phyloP scores from a whole-genome alignment of 2,888 invertebrate species.

The Callyntrura sp. region DNA sequence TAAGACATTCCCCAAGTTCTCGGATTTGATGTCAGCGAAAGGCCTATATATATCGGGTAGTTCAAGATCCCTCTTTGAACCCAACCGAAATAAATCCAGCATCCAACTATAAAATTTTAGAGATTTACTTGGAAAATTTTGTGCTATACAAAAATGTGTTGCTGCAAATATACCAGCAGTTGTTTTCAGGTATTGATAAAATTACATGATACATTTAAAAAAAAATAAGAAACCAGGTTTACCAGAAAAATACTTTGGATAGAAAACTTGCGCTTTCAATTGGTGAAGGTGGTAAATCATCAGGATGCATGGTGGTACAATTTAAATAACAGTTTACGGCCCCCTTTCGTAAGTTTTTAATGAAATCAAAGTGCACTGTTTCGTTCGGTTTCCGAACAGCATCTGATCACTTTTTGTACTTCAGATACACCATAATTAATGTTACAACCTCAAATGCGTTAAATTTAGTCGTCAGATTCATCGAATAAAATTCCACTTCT shows the following conservation, averaged over 20 bases:
- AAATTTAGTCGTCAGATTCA: no score
- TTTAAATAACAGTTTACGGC: no score
- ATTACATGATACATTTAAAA: not conserved
- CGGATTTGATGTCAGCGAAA: conserved; percentile 89
- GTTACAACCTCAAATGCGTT: no score
- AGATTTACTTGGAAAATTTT: not conserved
- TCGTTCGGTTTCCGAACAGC: no score
- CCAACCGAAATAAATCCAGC: conserved; percentile 91
- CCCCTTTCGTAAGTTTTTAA: no score
- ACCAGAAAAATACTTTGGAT: conserved; percentile 81
- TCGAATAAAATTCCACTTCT: no score
- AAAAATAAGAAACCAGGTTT: not conserved
- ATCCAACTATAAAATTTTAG: conserved; percentile 91
- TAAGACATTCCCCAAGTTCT: conserved; percentile 88
- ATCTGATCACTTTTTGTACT: no score
- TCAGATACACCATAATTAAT: no score
- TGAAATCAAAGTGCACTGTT: no score
- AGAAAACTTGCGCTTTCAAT: conserved; percentile 78
- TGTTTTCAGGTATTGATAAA: not conserved
- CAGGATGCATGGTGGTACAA: conserved; percentile 79
- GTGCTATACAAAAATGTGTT: not conserved
- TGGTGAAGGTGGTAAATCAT: conserved; percentile 76
- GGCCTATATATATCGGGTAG: conserved; percentile 91
- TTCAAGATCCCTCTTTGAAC: conserved; percentile 90
- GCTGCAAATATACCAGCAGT: not conserved